Evolutionary conservation across 2,113 vertebrate species (phyloP), one percentile per base, ranked within the genome.

Genomic region (Lepisosteus osseus): DNA sequence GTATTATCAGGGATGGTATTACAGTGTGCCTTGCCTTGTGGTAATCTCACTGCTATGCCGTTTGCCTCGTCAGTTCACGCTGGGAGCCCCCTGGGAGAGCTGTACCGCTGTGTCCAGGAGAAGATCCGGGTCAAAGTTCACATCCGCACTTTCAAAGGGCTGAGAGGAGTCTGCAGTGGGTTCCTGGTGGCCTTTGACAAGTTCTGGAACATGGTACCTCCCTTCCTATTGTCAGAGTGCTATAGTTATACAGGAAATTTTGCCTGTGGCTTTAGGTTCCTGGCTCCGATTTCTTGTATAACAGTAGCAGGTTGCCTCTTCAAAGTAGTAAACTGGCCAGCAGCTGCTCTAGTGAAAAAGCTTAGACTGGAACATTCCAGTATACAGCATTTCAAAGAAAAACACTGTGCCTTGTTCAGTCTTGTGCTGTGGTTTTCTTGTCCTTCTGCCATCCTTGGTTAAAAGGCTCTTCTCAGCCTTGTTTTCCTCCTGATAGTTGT

Each of bases 161-260:
- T 99, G 51, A 92, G 97, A 2, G 97, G 97, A 0, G 94, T 99
- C 69, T 99, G 97, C 80, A 94, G 94, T 0, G 97, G 97, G 57
- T 99, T 98, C 68, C 81, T 99, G 3, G 94, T 98, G 43, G 96
- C 97, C 15, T 99, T 99, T 56, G 97, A 99, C 90, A 98, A 98
- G 79, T 99, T 97, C 87, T 99, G 97, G 97, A 99, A 99, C 87
- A 93, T 99, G 96, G 97, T 97, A 91, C 82, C 80, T 45, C 7
- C 3, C 45, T 64, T 67, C 63, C 8, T 41, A 43, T 3, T 17
- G n/a, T n/a, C 6, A 2, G 4, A 40, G n/a, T 55, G 29, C 12
- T 51, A 59, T 29, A 29, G 29, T 4, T 51, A 59, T 29, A 29
- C 29, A 29, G 29, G 29, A 29, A 29, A 29, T 29, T 63, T 8